These are phyloP conservation scores for Allolobophora icterica DNA, from an alignment of 2,888 invertebrate species.

Conservation along the genomic window DNA sequence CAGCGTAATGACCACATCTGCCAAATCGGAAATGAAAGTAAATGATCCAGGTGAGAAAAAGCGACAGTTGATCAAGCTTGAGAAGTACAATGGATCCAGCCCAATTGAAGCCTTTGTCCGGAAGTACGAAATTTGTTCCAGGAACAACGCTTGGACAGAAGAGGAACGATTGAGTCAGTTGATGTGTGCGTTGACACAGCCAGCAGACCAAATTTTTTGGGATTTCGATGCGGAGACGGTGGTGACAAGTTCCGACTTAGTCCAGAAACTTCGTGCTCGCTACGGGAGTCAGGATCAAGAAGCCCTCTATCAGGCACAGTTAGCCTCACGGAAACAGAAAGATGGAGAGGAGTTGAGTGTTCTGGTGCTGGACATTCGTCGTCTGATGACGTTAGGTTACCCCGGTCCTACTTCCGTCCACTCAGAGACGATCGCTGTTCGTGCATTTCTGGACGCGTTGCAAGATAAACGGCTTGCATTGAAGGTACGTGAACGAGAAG, in stretches of 20 bases:
- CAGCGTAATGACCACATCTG: no score
- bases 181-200: background rate
- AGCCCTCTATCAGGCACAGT: background rate
- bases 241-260: background rate
- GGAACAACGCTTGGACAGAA: background rate
- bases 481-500: background rate
- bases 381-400: background rate
- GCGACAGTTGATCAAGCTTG: background rate
- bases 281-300: background rate
- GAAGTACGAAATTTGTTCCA: background rate
- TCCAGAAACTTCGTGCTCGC: background rate
- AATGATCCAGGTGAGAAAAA: no score
- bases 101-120: background rate
- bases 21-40: no score
- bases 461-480: background rate
- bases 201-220: background rate
- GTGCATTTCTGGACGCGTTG: background rate
- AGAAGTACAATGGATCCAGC: background rate
- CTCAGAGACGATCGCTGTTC: background rate
- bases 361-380: background rate
- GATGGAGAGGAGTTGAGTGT: background rate
- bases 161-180: background rate
- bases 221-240: background rate
- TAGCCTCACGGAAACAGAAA: background rate
- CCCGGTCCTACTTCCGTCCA: background rate